Base-by-base conservation (phyloP, 2,888 invertebrate species). In the Xanthia icteritia region DNA sequence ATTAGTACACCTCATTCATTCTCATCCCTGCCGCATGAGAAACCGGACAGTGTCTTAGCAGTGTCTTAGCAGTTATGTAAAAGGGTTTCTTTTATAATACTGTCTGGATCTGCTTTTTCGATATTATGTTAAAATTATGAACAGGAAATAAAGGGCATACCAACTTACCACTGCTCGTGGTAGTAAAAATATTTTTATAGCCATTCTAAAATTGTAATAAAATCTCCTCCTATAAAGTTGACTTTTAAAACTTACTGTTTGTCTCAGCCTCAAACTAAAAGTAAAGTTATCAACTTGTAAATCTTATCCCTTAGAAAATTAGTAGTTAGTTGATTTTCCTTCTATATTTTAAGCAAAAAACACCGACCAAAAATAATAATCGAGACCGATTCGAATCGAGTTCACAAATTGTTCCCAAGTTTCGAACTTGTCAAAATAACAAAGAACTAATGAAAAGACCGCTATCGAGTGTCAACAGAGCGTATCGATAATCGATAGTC, bases 351-450 rank as follows among this genome's bases (percentile, higher is more conserved):
- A 20, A 45, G 23, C 63, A 58, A 82, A 78, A 82, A 82, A 48
- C 51, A 83, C 39, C 23, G 20, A 27, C 39, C 66, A 54, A 69
- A 77, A 77, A 86, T 73, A 67, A 67, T 80, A 77, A 77, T 76
- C 45, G 66, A 51, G 36, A 67, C 13, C 61, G 15, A 69, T 70
- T 81, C 58, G 76, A 70, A 63, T 70, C 36, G 51, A 85, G 67
- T 83, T 77, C 67, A 66, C 74, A 76, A 84, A 66, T 83, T 80
- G 67, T 78, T 75, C 60, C 23, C 39, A 56, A 73, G 69, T 83
- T 87, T 75, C 51, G 58, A 88, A 82, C 84, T 87, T 84, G 82
- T 86, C 88, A 77, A 82, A 88, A 86, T 86, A 86, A 85, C 81
- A 83, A 81, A 81, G 81, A 84, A 82, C 76, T 81, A 84, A 84